Evolutionary conservation across 2,113 vertebrate genomes (phyloP).

Genomic region (Microtus montanus): DNA sequence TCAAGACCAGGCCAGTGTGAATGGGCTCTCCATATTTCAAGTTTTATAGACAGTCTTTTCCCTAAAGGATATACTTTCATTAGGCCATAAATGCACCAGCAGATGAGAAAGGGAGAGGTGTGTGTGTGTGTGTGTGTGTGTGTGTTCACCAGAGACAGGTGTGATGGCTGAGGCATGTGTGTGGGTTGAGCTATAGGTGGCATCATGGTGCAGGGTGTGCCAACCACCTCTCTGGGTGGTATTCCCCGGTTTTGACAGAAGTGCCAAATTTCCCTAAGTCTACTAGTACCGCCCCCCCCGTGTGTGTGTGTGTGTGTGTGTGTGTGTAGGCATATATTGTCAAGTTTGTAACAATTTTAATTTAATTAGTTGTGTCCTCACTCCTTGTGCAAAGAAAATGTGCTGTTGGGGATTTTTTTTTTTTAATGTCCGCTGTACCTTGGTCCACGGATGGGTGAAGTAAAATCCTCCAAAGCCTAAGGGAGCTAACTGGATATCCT

Average conservation of each 20-base stretch:
- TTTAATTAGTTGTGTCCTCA: neutral
- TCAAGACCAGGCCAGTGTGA: slow-evolving; percentile 7
- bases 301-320: no score
- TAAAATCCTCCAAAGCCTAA: neutral
- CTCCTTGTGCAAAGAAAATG: neutral
- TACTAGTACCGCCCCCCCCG: neutral
- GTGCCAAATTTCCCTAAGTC: neutral
- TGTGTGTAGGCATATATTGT: neutral
- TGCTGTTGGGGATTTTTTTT: neutral
- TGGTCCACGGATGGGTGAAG: neutral
- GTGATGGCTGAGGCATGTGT: neutral
- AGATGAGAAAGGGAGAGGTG: slow-evolving; percentile 50
- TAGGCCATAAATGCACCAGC: slow-evolving; percentile 73
- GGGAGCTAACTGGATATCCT: neutral
- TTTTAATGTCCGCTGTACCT: neutral
- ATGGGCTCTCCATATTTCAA: slow-evolving; percentile 68
- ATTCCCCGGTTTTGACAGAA: neutral
- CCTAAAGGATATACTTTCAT: slow-evolving; percentile 77
- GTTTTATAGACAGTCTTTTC: slow-evolving; percentile 72
- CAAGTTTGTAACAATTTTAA: neutral
- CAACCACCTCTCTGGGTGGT: neutral
- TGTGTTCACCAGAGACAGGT: neutral
- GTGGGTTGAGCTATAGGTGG: neutral
- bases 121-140: neutral
- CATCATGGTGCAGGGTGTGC: neutral